These are phyloP conservation scores for Pristionchus pacificus DNA, from an alignment of 1,140 invertebrate species.

Conservation along the genomic window DNA sequence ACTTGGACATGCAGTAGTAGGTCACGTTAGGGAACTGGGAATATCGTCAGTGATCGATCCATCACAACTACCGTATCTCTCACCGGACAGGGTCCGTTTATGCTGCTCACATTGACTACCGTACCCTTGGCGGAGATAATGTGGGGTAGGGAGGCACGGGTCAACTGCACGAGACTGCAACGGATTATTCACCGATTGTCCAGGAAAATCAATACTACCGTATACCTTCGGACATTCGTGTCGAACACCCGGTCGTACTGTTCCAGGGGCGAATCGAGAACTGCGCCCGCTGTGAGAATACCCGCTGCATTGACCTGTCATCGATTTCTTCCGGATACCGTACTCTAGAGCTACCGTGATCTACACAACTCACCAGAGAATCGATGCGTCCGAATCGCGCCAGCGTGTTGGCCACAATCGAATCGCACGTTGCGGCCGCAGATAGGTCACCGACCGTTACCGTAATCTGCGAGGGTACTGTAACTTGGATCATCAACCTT, in stretches of 20 bases:
- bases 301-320: conserved; percentile 77
- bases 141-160: conserved; percentile 77
- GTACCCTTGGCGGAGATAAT: conserved; percentile 76
- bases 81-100: conserved; percentile 73
- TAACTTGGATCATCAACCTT: conserved; percentile 20
- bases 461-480: conserved; percentile 40
- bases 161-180: conserved; percentile 68
- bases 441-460: conserved; percentile 45
- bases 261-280: conserved; percentile 75
- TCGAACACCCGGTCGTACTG: conserved; percentile 80
- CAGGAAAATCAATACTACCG: neutral
- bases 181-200: neutral
- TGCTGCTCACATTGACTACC: conserved; percentile 85
- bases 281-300: conserved; percentile 72
- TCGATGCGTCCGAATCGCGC: conserved; percentile 29
- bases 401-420: conserved; percentile 24
- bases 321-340: too few species aligned
- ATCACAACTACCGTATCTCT: conserved; percentile 8
- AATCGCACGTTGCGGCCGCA: conserved; percentile 13
- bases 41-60: neutral
- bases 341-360: neutral
- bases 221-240: conserved; percentile 69
- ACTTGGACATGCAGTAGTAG: conserved; percentile 78
- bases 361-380: conserved; percentile 20
- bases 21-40: conserved; percentile 32